A percentile compares a stretch with the other conserved stretches of the same genome.
These are phyloP conservation scores for Petroica traversi DNA, from an alignment of 2,113 vertebrate genomes.

Conservation along the genomic window DNA sequence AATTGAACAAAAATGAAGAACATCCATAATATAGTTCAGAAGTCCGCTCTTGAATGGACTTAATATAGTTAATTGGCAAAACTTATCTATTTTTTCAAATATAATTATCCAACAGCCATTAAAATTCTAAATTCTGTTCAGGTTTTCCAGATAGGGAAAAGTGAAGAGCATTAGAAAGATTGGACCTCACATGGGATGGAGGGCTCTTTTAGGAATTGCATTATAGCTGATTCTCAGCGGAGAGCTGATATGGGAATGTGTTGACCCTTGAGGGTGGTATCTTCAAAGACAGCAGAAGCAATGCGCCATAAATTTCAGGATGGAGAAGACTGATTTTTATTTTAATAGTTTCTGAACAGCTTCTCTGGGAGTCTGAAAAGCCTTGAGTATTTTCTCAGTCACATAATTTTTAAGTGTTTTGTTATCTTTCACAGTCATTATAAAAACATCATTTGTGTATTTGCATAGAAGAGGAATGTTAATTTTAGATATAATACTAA, in stretches of 20 bases:
- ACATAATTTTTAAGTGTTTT: constrained; percentile 28
- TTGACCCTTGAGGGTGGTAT: background rate
- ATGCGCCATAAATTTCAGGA: constrained; percentile 29
- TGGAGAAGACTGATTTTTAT: background rate
- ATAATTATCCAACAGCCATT: background rate
- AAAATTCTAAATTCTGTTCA: background rate
- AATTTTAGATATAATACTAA: background rate
- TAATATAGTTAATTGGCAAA: background rate
- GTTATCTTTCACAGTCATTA: constrained; percentile 7
- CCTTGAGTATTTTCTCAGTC: background rate
- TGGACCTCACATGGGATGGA: background rate
- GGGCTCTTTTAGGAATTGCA: background rate
- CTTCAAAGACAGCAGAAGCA: constrained; percentile 37
- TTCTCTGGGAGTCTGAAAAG: constrained; percentile 17
- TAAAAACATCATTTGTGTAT: background rate
- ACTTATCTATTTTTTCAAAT: background rate
- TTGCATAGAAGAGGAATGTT: background rate
- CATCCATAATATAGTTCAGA: background rate
- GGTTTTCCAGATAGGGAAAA: background rate
- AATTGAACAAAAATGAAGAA: background rate
- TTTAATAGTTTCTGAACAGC: constrained; percentile 12
- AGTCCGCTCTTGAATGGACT: background rate
- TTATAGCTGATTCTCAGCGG: background rate
- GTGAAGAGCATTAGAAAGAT: background rate
- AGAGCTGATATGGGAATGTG: background rate